Base-by-base conservation (phyloP, 2,113 vertebrate species). In the Apteryx owenii region DNA sequence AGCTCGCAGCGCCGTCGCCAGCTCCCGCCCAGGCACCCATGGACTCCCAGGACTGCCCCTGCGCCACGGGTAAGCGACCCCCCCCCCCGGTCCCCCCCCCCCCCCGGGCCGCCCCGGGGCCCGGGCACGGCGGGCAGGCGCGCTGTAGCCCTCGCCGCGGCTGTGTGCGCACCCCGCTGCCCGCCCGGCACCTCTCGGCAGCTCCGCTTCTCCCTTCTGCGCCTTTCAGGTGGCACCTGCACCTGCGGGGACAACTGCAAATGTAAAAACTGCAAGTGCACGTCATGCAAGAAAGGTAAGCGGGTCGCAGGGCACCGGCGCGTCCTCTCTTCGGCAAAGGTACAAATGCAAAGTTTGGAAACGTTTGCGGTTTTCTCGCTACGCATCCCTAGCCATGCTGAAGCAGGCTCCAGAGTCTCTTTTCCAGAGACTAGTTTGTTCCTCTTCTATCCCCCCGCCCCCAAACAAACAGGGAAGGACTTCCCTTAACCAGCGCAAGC, bases 231-330 rank as follows among this genome's bases (percentile, higher is more conserved):
- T 96, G 99, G 98, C 91, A 97, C 97, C 77, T 99, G 99, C 96
- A 98, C 85, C 87, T 99, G 99, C 9, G 99, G 97, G 19, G 96
- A 94, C 84, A 98, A 98, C 89, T 99, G 99, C 97, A 98, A 98
- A 22, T 99, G 99, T 81, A 98, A 98, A 17, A 98, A 99, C 88
- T 99, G 99, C 88, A 97, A 98, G 86, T 99, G 99, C 96, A 98
- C 97, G 11, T 96, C 96, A 1, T 99, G 99, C 98, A 97, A 96
- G 85, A 98, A 98, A 95, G 98, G 98, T 98, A 91, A 97, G 95
- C 20, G 17, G 65, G 36, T 38, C 36, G 36, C 36, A 38, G 36
- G 36, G 36, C 36, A 38, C 36, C 36, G 36, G 36, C 36, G 36
- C 36, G 36, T 38, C 50, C 9, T 16, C 19, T 18, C 15, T 12